Percentiles rank a stretch among this genome's conserved stretches.
Conservation (phyloP, 2,797 vertebrate species). For the Adrianichthys oophorus region DNA sequence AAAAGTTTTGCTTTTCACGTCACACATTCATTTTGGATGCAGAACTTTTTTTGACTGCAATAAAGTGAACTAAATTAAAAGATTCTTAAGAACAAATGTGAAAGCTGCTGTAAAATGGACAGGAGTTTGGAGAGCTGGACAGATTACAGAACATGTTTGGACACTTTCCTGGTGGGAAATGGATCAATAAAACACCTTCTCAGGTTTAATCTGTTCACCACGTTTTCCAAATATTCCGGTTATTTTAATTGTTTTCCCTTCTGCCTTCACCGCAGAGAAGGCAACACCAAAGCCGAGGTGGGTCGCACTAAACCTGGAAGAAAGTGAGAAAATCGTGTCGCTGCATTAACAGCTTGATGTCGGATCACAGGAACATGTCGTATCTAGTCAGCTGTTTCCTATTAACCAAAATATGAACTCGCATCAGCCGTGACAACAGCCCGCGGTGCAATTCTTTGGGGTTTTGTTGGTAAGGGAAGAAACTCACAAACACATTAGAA, state of each 20-base stretch:
- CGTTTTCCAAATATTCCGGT: constrained; percentile 35
- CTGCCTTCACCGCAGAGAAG: constrained; percentile 20
- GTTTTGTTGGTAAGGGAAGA: constrained; percentile 42
- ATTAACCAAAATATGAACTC: constrained; percentile 63
- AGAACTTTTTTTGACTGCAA: too few relatives aligned
- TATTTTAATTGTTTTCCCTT: constrained; percentile 32
- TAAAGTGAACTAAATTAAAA: too few relatives aligned
- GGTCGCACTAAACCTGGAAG: constrained; percentile 19
- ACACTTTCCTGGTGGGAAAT: constrained; percentile 23
- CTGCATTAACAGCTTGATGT: constrained; percentile 23
- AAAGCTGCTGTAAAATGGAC: constrained; percentile 3
- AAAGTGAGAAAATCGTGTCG: constrained; percentile 13
- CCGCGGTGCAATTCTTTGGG: constrained; percentile 39
- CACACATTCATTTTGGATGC: too few relatives aligned
- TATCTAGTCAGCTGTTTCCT: constrained; percentile 54
- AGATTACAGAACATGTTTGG: constrained; percentile 15
- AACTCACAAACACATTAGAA: constrained; percentile 50
- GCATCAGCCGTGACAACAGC: constrained; percentile 19
- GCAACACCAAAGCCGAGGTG: constrained; percentile 5
- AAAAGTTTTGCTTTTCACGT: too few relatives aligned
- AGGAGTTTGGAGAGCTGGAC: constrained; percentile 8
- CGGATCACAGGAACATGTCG: constrained; percentile 28
- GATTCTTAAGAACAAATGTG: too few relatives aligned
- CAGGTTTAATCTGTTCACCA: constrained; percentile 32
- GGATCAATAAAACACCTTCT: constrained; percentile 43